These are phyloP conservation scores for Anseranas semipalmata DNA, from an alignment of 2,113 vertebrate species.

Conservation along the genomic window DNA sequence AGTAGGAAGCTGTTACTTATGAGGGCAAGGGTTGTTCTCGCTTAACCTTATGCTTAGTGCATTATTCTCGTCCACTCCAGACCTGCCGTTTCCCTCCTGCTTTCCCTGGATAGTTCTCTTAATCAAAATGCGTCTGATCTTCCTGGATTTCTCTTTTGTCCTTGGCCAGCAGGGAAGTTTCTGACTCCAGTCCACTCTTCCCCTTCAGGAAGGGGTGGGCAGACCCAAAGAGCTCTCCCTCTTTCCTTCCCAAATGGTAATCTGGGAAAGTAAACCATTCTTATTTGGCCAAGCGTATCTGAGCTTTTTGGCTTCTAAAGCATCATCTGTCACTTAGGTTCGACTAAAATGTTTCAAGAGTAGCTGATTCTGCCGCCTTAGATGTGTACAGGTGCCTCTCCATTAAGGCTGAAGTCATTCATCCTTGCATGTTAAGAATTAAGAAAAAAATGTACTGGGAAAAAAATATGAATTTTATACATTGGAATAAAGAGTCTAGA, in stretches of 20 bases:
- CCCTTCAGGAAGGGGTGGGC: neutral
- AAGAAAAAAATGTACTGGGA: neutral
- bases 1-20: neutral
- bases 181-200: neutral
- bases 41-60: fast-evolving
- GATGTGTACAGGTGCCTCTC: neutral
- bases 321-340: neutral
- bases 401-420: neutral
- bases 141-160: neutral
- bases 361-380: neutral
- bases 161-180: neutral
- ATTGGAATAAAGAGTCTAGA: neutral
- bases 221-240: neutral
- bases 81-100: neutral
- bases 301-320: neutral
- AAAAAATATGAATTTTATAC: neutral
- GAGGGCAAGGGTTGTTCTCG: neutral
- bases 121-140: neutral
- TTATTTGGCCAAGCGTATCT: neutral
- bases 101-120: neutral
- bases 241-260: neutral
- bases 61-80: neutral
- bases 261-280: neutral
- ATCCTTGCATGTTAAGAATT: neutral
- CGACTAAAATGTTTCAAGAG: neutral